Evolutionary conservation across 2,888 invertebrate genomes (phyloP).

Genomic region (Molorchus minor): DNA sequence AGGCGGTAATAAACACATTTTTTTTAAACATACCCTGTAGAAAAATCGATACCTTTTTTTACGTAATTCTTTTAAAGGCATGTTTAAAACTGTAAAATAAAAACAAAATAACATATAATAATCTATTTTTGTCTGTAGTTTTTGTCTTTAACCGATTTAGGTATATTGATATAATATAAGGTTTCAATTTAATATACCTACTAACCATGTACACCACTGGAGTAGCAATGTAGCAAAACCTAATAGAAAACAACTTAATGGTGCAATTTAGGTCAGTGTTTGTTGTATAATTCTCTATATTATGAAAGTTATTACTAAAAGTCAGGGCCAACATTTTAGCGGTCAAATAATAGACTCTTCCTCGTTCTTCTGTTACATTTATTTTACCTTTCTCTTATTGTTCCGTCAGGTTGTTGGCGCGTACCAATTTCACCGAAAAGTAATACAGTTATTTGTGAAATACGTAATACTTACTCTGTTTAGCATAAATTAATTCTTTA

Average conservation of each 20-base stretch:
- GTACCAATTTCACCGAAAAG: constrained; percentile 37
- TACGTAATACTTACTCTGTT: constrained; percentile 20
- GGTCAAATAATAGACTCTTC: constrained; percentile 50
- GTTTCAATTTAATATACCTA: no score
- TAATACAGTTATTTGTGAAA: constrained; percentile 38
- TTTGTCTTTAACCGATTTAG: no score
- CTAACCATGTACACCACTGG: constrained; percentile 31
- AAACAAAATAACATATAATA: no score
- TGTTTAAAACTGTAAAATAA: no score
- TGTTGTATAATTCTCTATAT: constrained; percentile 53
- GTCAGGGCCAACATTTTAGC: constrained; percentile 54
- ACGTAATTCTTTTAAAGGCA: no score
- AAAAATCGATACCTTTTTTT: no score
- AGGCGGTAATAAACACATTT: no score
- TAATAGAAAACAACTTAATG: constrained; percentile 40
- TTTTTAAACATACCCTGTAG: no score
- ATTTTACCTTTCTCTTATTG: constrained; percentile 42
- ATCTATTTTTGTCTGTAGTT: no score
- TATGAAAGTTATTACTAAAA: constrained; percentile 55
- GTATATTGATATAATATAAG: no score
- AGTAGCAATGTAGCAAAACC: constrained; percentile 32
- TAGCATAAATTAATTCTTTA: constrained; percentile 20
- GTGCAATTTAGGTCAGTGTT: constrained; percentile 48
- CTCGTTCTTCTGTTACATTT: constrained; percentile 45
- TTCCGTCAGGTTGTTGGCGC: constrained; percentile 30